Percentiles rank a stretch among this genome's conserved stretches.
Conservation (phyloP, 2,888 invertebrate genomes). For the Ametastegia equiseti region DNA sequence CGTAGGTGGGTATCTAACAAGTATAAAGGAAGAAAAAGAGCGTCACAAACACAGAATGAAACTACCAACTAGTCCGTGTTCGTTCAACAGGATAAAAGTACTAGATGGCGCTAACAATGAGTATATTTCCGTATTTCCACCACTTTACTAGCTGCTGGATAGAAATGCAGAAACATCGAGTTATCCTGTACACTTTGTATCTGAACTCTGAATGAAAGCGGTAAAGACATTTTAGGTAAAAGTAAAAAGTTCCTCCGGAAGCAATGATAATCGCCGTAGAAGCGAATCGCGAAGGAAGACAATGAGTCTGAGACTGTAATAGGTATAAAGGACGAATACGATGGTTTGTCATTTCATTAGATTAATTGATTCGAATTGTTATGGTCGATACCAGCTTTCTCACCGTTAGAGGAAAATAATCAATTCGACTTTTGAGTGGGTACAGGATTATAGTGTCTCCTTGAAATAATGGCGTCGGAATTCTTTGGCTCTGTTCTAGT, state of each 20-base stretch:
- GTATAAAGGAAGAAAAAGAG: slow-evolving; percentile 8
- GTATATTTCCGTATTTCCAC: neutral
- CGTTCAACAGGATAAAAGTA: neutral
- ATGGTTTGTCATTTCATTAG: neutral
- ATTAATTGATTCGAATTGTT: neutral
- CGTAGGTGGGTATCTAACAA: neutral
- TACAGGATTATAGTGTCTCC: neutral
- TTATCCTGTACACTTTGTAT: too few species aligned
- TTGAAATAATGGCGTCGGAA: neutral
- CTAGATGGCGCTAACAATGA: neutral
- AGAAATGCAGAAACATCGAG: neutral
- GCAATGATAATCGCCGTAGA: neutral
- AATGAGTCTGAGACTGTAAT: neutral
- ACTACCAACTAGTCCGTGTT: neutral
- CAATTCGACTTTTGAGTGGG: neutral
- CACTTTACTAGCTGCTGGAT: neutral
- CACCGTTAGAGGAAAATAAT: neutral
- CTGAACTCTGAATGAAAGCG: too few species aligned
- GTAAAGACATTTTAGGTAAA: too few species aligned
- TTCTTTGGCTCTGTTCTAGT: neutral
- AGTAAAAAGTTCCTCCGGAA: too few species aligned
- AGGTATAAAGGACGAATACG: neutral
- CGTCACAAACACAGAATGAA: neutral
- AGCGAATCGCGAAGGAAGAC: neutral
- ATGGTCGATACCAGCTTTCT: neutral